Base-by-base conservation (phyloP, 1,140 invertebrate genomes). In the Hestina assimilis region DNA sequence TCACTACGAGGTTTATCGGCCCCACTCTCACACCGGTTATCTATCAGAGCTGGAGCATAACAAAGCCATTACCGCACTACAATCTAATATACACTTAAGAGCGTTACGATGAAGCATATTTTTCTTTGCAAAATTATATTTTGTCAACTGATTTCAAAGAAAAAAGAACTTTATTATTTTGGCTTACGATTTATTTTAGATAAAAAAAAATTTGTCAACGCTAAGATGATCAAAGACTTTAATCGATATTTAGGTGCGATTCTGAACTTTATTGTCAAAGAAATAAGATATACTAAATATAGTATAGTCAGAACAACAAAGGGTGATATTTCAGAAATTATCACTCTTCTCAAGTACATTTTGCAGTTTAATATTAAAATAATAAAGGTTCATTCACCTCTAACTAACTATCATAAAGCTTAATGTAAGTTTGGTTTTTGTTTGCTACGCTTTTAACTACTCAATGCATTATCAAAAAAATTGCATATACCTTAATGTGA, bases 21-120 rank as follows among this genome's bases (percentile, higher is more conserved):
- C 21, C 14, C 42, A 14, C 42, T 45, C 42, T 26, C 43, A 5
- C 19, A 12, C 43, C 43, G 26, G 26, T 46, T 46, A 23, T 15
- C 43, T 46, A 23, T 15, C 43, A 28, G 43, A 15, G 28, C 43
- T n/a, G 20, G 43, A 46, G 43, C 43, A 46, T 19, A 19, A 28
- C 6, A 7, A 9, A 38, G 0, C 7, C 15, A n/a, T n/a, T n/a
- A n/a, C n/a, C n/a, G n/a, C n/a, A 4, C n/a, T 19, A 17, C 17
- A 9, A 19, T 17, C 15, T 19, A 8, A 38, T 17, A 38, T 38
- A 14, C 5, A 2, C 33, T 38, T 6, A 17, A 38, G 17, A 17
- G 11, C 15, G 4, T 9, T 1, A 38, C 8, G 19, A 17, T 17
- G 19, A 17, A 19, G 33, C 5, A 7, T n/a, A 19, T 12, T 20